A percentile compares a stretch with the other conserved stretches of the same genome.
Conservation (phyloP, 2,113 vertebrate species). For the Cinclus cinclus region DNA sequence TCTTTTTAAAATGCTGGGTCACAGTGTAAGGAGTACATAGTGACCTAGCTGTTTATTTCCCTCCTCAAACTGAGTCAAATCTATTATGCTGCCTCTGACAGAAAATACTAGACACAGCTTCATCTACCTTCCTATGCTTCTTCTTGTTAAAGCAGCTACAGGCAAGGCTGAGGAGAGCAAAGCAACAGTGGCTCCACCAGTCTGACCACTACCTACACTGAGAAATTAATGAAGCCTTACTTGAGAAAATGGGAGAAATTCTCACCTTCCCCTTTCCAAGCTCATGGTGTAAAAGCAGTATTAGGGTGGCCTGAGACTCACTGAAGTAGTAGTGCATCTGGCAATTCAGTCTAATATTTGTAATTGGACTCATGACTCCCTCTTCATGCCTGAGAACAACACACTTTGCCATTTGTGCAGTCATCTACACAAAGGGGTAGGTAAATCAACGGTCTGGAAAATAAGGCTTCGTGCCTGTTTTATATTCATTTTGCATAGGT, state of each 20-base stretch:
- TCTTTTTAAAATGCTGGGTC: neutral
- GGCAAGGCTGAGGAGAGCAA: neutral
- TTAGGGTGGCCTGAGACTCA: neutral
- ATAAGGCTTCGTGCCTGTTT: neutral
- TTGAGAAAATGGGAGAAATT: neutral
- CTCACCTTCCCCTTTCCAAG: neutral
- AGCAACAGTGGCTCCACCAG: neutral
- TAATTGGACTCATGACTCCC: neutral
- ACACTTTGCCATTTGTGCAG: neutral
- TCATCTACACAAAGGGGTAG: neutral
- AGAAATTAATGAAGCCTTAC: neutral
- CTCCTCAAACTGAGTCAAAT: neutral
- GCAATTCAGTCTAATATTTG: neutral
- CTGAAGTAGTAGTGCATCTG: neutral
- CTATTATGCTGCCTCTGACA: neutral
- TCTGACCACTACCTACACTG: too few species aligned
- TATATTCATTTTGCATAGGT: constrained; percentile 12
- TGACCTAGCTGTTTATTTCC: neutral
- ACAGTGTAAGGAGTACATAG: neutral
- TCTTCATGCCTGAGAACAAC: neutral
- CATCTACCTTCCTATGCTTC: neutral
- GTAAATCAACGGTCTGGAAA: constrained; percentile 10
- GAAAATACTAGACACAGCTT: neutral
- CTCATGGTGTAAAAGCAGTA: neutral
- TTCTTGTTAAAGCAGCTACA: neutral